Evolutionary conservation across 2,797 vertebrate species (phyloP).

Genomic region (Telmatherina bonti): DNA sequence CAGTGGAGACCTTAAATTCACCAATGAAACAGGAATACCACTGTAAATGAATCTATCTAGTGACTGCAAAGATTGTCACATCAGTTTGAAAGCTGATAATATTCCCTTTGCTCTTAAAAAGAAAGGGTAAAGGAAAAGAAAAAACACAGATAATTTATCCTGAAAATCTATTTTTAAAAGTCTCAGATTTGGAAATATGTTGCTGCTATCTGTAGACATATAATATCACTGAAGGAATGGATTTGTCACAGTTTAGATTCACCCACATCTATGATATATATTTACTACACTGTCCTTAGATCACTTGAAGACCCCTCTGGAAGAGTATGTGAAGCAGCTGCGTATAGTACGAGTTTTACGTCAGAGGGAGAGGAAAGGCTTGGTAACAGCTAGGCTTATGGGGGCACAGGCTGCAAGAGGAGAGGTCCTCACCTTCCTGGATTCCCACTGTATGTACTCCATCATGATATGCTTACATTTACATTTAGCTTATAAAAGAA

Average conservation of each 20-base stretch:
- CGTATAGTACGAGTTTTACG: conserved; percentile 88
- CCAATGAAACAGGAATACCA: background rate
- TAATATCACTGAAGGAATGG: background rate
- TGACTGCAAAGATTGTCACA: background rate
- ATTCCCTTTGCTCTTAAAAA: background rate
- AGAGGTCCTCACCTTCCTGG: conserved; percentile 90
- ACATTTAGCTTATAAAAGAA: background rate
- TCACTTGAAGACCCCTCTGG: conserved; percentile 84
- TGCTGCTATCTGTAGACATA: background rate
- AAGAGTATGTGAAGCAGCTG: conserved; percentile 84
- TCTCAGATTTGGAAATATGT: no score
- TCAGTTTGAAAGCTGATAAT: background rate
- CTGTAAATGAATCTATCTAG: background rate
- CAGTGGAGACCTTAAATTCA: background rate
- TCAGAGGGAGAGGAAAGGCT: conserved; percentile 87
- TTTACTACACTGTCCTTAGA: conserved; percentile 77
- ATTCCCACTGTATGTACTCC: conserved; percentile 88
- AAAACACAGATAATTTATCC: no score
- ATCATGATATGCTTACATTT: background rate
- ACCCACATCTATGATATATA: background rate
- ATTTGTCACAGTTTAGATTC: background rate
- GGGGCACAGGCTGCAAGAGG: conserved; percentile 86
- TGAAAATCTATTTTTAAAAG: no score
- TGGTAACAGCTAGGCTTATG: conserved; percentile 88
- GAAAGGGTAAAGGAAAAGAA: background rate